A percentile compares a stretch with the other conserved stretches of the same genome.
These are phyloP conservation scores for Rana temporaria DNA, from an alignment of 2,113 vertebrate species.

Conservation along the genomic window DNA sequence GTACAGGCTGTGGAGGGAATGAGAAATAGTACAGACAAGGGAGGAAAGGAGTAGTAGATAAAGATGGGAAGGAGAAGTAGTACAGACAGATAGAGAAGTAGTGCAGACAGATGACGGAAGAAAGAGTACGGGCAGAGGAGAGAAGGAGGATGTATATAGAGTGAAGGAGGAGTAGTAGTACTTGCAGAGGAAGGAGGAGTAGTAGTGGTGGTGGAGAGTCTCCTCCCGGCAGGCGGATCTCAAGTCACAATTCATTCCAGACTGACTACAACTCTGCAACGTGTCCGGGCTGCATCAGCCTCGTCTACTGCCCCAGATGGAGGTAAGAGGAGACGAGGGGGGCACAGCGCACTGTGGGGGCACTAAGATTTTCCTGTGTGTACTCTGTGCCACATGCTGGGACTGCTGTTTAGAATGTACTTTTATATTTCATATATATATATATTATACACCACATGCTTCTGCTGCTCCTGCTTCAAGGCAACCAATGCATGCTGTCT, in stretches of 20 bases:
- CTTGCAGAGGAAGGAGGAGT: not conserved
- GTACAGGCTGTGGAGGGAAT: too few species aligned
- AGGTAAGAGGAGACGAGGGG: not conserved
- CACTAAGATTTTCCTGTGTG: too few species aligned
- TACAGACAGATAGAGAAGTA: too few species aligned
- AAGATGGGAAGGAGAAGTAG: not conserved
- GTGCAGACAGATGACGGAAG: too few species aligned
- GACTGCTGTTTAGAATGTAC: too few species aligned
- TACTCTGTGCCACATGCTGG: too few species aligned
- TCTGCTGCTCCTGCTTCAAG: too few species aligned
- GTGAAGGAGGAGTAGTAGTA: not conserved
- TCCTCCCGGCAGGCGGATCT: conserved; percentile 16
- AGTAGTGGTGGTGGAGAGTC: not conserved
- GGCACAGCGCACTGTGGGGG: too few species aligned
- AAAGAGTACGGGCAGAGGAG: not conserved
- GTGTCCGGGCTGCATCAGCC: not conserved
- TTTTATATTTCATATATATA: too few species aligned
- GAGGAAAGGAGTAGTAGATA: not conserved
- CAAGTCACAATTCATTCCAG: not conserved
- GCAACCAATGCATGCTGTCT: too few species aligned
- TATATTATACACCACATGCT: too few species aligned
- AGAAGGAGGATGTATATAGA: not conserved
- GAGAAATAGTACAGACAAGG: not conserved
- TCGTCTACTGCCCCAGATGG: not conserved
- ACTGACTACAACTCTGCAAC: not conserved